A percentile compares a stretch with the other conserved stretches of the same genome.
Conservation (phyloP, 2,888 invertebrate species). For the Drosophila vallismaia region DNA sequence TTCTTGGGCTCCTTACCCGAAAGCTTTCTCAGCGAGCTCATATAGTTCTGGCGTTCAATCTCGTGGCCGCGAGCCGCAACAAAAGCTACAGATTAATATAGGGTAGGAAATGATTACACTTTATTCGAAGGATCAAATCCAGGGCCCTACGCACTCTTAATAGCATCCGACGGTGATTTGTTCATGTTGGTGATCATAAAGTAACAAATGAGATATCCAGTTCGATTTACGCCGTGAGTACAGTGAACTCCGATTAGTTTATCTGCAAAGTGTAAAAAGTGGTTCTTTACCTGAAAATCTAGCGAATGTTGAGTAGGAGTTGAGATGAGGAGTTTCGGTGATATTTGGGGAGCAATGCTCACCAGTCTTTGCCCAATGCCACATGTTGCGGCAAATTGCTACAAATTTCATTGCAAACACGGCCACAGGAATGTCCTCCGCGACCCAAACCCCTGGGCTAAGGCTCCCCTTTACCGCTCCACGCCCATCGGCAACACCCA, state of each 20-base stretch:
- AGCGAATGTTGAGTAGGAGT: background rate
- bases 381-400: conserved; percentile 65
- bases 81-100: conserved; percentile 85
- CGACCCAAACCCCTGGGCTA: conserved; percentile 8
- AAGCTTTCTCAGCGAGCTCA: conserved; percentile 43
- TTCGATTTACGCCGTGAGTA: conserved; percentile 92
- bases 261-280: conserved; percentile 85
- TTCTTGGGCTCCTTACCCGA: background rate
- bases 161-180: conserved; percentile 85
- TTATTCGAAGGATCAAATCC: background rate
- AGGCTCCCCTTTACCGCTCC: conserved; percentile 8
- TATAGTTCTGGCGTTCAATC: conserved; percentile 87
- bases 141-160: conserved; percentile 85
- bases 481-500: conserved; percentile 41
- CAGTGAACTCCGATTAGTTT: conserved; percentile 91
- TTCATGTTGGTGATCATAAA: conserved; percentile 88
- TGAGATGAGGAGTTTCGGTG: conserved; percentile 1
- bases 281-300: background rate
- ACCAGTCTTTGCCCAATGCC: conserved; percentile 3
- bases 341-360: conserved; percentile 4
- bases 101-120: conserved; percentile 6
- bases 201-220: conserved; percentile 91
- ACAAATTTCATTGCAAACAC: conserved; percentile 66
- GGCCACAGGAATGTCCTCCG: conserved; percentile 73
- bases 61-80: conserved; percentile 87